Conservation (phyloP, 1,140 invertebrate species). For the Asobara japonica region DNA sequence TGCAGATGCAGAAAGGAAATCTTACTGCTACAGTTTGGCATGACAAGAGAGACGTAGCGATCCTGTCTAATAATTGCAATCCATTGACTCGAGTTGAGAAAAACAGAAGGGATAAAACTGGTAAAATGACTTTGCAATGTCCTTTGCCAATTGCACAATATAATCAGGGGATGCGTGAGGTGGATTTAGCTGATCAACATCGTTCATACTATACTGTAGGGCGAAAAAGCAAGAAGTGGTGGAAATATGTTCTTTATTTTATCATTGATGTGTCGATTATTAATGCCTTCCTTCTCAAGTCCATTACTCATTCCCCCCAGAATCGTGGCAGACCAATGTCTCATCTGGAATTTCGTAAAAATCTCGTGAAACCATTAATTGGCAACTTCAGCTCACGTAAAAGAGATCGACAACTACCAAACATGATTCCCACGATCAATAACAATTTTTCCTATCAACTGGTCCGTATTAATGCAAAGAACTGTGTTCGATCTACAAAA, state of each 20-base stretch:
- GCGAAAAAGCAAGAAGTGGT: slow-evolving; percentile 19
- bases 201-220: slow-evolving; percentile 30
- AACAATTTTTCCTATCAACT: not conserved
- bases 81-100: not conserved
- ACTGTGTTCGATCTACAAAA: not conserved
- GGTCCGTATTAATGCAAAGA: not conserved
- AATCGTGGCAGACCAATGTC: not conserved
- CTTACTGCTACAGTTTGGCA: slow-evolving; percentile 26
- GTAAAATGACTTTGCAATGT: not conserved
- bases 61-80: slow-evolving; percentile 26
- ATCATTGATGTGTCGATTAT: slow-evolving; percentile 23
- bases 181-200: slow-evolving; percentile 36
- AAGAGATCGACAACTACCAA: not conserved
- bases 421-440: not conserved
- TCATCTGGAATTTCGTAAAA: slow-evolving; percentile 18
- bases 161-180: slow-evolving; percentile 31
- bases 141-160: slow-evolving; percentile 7
- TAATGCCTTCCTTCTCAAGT: slow-evolving; percentile 21
- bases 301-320: not conserved
- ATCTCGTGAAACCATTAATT: not conserved
- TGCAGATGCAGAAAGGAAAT: slow-evolving; percentile 6
- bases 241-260: slow-evolving; percentile 32
- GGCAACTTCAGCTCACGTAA: not conserved
- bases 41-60: slow-evolving; percentile 22
- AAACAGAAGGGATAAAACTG: not conserved